Percentiles rank a stretch among this genome's conserved stretches.
phyloP scores from a whole-genome alignment of 2,888 invertebrate species.

The Dysmachus trigonus region DNA sequence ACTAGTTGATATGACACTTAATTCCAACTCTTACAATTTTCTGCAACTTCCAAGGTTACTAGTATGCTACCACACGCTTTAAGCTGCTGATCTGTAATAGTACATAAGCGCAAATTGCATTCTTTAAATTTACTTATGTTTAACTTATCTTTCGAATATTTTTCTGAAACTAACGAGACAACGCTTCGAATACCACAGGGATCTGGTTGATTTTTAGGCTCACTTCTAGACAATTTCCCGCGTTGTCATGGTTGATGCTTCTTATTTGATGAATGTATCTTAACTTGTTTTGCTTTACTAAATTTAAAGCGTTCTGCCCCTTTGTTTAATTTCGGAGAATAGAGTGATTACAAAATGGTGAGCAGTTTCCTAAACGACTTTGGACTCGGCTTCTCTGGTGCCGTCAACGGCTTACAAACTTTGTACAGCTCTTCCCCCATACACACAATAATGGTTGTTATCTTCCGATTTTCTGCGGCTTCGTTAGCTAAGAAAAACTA shows the following conservation, averaged over 20 bases:
- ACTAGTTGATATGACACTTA: background rate
- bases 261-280: too few relatives aligned
- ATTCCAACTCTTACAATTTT: background rate
- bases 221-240: too few relatives aligned
- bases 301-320: constrained; percentile 42
- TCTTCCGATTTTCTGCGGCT: background rate
- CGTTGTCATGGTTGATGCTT: too few relatives aligned
- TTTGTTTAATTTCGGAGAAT: constrained; percentile 34
- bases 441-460: too few relatives aligned
- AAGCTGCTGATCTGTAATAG: background rate
- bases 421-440: constrained; percentile 37
- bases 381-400: constrained; percentile 21
- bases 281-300: constrained; percentile 30
- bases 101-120: background rate
- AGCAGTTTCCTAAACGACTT: constrained; percentile 23
- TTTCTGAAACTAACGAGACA: too few relatives aligned
- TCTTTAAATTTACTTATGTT: background rate
- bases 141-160: too few relatives aligned
- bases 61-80: background rate
- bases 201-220: too few relatives aligned
- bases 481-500: background rate
- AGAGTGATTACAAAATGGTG: background rate
- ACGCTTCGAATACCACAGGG: too few relatives aligned
- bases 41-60: background rate
- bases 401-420: constrained; percentile 21